phyloP scores from a whole-genome alignment of 2,113 vertebrate genomes.

The Danionella cerebrum region DNA sequence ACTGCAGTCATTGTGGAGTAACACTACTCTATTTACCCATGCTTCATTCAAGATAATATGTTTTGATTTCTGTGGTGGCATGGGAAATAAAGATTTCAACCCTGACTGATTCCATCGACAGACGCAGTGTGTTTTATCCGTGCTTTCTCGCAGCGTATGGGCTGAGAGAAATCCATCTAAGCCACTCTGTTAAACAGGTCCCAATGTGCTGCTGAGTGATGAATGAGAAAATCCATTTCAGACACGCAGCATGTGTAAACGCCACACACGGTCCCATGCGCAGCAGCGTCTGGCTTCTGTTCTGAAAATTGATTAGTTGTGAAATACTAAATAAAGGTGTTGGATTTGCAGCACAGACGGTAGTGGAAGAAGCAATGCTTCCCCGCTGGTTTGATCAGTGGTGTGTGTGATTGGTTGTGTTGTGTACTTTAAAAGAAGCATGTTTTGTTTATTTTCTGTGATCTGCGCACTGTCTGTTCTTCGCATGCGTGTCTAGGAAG shows the following conservation, averaged over 20 bases:
- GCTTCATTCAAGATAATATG: neutral
- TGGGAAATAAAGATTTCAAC: neutral
- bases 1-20: neutral
- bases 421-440: conserved; percentile 12
- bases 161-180: conserved; percentile 28
- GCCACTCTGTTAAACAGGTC: conserved; percentile 32
- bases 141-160: conserved; percentile 20
- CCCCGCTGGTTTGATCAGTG: neutral
- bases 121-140: conserved; percentile 33
- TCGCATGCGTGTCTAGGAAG: conserved; percentile 1
- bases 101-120: neutral
- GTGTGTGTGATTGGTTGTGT: neutral
- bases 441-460: neutral
- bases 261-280: conserved; percentile 25
- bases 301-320: conserved; percentile 26
- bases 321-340: conserved; percentile 27
- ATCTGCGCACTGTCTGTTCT: neutral
- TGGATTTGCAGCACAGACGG: conserved; percentile 15
- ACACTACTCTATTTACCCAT: neutral
- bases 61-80: neutral
- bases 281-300: conserved; percentile 20
- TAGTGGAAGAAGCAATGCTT: conserved; percentile 13
- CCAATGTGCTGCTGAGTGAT: conserved; percentile 19
- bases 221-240: conserved; percentile 26
- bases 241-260: conserved; percentile 13